Base-by-base conservation (phyloP, 2,888 invertebrate genomes). In the Hypercompe scribonia region DNA sequence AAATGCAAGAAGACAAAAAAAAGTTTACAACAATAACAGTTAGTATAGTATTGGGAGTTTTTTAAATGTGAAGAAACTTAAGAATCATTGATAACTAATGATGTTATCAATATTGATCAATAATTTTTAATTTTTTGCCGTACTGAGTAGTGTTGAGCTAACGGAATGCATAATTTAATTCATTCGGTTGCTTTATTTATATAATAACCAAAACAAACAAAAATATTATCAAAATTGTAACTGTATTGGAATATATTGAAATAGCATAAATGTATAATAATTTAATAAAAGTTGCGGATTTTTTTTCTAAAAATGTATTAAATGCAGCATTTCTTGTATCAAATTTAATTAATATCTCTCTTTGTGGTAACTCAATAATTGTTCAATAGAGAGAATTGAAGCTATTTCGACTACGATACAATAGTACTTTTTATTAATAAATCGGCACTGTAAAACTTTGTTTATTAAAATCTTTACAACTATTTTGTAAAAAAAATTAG, bases 271-370 rank as follows among this genome's bases (percentile, higher is more conserved):
- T 64, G 4, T 28, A 71, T 71, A 58, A 66, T 1, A 50, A 33
- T 58, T 66, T 54, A 61, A 66, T 31, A 67, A 63, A 61, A 28
- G 21, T 50, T 36, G 50, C 31, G n/a, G n/a, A n/a, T n/a, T n/a
- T n/a, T n/a, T n/a, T 46, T 2, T 54, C 28, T 33, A n/a, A 54
- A 65, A 58, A 54, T 39, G 65, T 72, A 28, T 73, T 36, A 39
- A 81, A 74, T 75, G 72, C 79, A 73, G 78, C 73, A n/a, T 72
- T 78, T 72, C 65, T 71, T 69, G 58, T 31, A 65, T 65, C 34
- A 28, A 69, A 69, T 65, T 65, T 58, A 65, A 69, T 69, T 69
- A 61, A 65, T 68, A 70, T 68, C 54, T 54, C 61, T 73, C 58
- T 70, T 73, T 46, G 69, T 66, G 69, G 69, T 70, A 24, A 65